Base-by-base conservation (phyloP, 2,888 invertebrate genomes). In the Cosmorhoe ocellata region DNA sequence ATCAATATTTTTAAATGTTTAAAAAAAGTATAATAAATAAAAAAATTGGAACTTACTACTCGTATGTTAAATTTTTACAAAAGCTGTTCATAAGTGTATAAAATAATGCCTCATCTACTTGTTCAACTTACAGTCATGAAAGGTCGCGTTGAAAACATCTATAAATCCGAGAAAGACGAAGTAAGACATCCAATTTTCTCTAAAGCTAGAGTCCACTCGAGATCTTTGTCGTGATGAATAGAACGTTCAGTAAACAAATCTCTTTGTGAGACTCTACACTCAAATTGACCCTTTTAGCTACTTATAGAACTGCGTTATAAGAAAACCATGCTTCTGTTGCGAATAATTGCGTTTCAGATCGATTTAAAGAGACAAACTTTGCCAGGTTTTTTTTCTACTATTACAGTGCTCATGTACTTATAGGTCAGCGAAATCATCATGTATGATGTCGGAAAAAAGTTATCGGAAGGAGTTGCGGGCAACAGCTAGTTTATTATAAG, bases 101-200 rank as follows among this genome's bases (percentile, higher is more conserved):
- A 40, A 27, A 36, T 24, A 7, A 9, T 48, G 42, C 50, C 50
- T 27, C 45, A 56, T 47, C 43, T 32, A 40, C 27, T 40, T 11
- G 33, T 45, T 30, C 31, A 51, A 38, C 27, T 24, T 37, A 33
- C 34, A n/a, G 32, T 31, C 36, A 48, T 14, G 33, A 32, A 39
- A 59, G 46, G 56, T 52, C 44, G 61, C 55, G 66, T 56, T 71
- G 74, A 71, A 78, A 76, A 58, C 76, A 81, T 82, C 83, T 78
- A 84, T 84, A 84, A 84, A 84, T 82, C 82, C 75, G 63, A 63
- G 67, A 71, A 72, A 73, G 81, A 75, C 76, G 68, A 66, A 79
- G 75, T 77, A 78, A 82, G 84, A 82, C 82, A 84, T 84, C 84
- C 85, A 87, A 85, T 86, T 87, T 87, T 84, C 84, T 85, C 75